phyloP scores from a whole-genome alignment of 2,888 invertebrate species.

The Macrophya alboannulata region DNA sequence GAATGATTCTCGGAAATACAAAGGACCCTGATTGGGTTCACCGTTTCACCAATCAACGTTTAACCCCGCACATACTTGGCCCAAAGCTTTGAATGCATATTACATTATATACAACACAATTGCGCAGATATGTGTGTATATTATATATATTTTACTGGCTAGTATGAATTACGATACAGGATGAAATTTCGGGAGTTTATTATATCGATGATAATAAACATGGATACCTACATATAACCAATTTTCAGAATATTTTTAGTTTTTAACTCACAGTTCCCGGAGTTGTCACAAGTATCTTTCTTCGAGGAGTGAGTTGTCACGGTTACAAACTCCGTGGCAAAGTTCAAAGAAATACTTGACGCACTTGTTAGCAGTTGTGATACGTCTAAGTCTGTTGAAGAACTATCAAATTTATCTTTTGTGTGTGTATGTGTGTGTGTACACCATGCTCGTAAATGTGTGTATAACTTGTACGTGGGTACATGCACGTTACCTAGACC shows the following conservation, averaged over 20 bases:
- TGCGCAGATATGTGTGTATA: slow-evolving; percentile 11
- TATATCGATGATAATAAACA: neutral
- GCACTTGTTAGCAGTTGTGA: slow-evolving; percentile 49
- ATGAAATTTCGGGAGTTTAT: slow-evolving; percentile 19
- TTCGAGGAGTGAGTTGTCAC: slow-evolving; percentile 44
- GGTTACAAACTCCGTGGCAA: slow-evolving; percentile 28
- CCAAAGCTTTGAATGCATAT: neutral
- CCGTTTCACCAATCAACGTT: slow-evolving; percentile 65
- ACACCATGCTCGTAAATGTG: slow-evolving; percentile 19
- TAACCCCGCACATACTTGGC: slow-evolving; percentile 49
- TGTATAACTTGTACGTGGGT: slow-evolving; percentile 8
- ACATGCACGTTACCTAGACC: slow-evolving; percentile 20
- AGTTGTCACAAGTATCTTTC: neutral
- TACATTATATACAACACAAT: slow-evolving; percentile 32
- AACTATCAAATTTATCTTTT: slow-evolving; percentile 29
- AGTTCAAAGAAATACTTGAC: slow-evolving; percentile 44
- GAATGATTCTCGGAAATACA: slow-evolving; percentile 66
- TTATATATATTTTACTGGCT: slow-evolving; percentile 11
- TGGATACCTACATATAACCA: neutral
- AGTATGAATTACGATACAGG: slow-evolving; percentile 30
- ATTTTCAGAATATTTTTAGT: neutral
- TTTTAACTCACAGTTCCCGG: neutral
- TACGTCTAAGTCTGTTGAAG: slow-evolving; percentile 44
- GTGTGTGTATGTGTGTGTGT: neutral
- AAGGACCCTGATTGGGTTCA: slow-evolving; percentile 67